Percentiles rank a stretch among this genome's conserved stretches.
phyloP scores from a whole-genome alignment of 2,113 vertebrate genomes.

The Piaya cayana region DNA sequence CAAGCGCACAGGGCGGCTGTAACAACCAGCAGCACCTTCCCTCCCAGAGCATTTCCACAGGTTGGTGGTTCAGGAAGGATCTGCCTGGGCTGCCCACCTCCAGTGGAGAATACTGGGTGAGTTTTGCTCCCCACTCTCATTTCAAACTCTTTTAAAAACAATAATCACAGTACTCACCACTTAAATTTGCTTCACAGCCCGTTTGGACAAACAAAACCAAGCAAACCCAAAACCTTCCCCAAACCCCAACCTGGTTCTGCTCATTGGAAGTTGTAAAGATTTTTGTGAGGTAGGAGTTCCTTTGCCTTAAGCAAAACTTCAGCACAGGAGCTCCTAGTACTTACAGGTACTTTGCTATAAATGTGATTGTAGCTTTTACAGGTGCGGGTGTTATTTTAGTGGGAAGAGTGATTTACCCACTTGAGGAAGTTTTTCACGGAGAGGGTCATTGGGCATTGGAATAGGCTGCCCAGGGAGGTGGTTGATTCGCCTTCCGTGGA shows the following conservation, averaged over 20 bases:
- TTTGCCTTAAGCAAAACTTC: background rate
- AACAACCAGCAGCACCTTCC: background rate
- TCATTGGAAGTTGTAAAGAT: background rate
- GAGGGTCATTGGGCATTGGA: no score
- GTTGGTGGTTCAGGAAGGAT: background rate
- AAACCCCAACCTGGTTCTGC: background rate
- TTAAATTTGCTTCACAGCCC: background rate
- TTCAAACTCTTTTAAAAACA: background rate
- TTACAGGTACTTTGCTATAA: background rate
- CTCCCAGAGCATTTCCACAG: background rate
- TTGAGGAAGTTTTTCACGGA: no score
- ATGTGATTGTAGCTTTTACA: background rate
- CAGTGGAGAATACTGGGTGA: fast-evolving
- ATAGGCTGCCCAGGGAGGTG: no score
- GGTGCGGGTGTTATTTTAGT: background rate
- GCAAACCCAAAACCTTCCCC: background rate
- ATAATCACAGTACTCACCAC: background rate
- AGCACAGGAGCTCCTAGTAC: background rate
- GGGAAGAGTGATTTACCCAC: background rate
- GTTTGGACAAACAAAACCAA: background rate
- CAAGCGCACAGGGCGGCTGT: background rate
- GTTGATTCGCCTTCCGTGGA: no score
- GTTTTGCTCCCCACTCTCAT: background rate
- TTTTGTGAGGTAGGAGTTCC: background rate
- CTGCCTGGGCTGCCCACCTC: background rate